Evolutionary conservation across 2,797 vertebrate genomes (phyloP), one percentile per base, ranked within the genome.

Genomic region (Argentina silus): DNA sequence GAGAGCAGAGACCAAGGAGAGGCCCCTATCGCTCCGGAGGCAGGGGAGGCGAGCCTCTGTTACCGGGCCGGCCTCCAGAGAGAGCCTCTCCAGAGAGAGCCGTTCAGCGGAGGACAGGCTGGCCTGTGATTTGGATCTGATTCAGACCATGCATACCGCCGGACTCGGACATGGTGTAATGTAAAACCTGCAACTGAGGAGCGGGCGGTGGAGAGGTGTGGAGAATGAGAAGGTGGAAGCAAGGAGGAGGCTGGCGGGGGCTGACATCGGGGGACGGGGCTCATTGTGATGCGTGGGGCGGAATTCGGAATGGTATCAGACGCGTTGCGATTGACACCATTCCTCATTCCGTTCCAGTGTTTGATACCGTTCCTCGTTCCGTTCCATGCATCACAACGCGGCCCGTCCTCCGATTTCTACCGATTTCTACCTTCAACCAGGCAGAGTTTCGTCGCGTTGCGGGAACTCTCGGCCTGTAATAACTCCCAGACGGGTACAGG

Each of bases 101-200:
- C 86, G 66, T 79, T 23, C 8, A 59, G 6, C 17, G 85, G 83
- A 86, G 81, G 75, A 83, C 78, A 78, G 65, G 70, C 78, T 81
- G 67, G 65, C 69, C 78, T 81, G 67, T 84, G 90, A 93, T 93
- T 92, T 79, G 77, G 82, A 93, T 93, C 91, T 92, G 76, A 90
- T 91, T 92, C 87, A 81, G 86, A 75, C 73, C 71, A 79, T 4
- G 8, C 77, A 8, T 12, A 76, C 76, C 79, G 78, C 82, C 75
- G 77, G 83, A 90, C 81, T 79, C 82, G 84, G 75, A 72, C 78
- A 51, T 70, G 84, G 67, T 72, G 70, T 78, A 79, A 85, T 81
- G 85, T 87, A 87, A 81, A 87, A 84, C 78, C 79, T 73, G 78
- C 83, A 44, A 53, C 57, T 57, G 74, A 76, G 70, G 82, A 89